phyloP scores from a whole-genome alignment of 2,888 invertebrate genomes.

The Clivina fossor region DNA sequence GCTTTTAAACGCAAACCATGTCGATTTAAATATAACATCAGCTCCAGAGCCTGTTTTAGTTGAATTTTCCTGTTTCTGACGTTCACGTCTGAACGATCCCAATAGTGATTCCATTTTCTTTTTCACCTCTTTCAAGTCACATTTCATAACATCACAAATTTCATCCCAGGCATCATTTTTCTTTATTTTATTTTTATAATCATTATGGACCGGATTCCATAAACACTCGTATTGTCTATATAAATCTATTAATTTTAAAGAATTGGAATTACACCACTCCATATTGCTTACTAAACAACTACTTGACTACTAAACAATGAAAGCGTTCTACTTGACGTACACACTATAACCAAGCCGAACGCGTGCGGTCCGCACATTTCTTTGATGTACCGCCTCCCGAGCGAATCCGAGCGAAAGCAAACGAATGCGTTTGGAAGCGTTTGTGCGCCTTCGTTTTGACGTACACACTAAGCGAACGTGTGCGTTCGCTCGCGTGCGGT shows the following conservation, averaged over 20 bases:
- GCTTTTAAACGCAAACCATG: conserved; percentile 2
- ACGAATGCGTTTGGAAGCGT: no score
- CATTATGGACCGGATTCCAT: conserved; percentile 33
- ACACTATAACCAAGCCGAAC: no score
- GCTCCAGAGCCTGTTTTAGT: background rate
- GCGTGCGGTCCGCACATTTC: no score
- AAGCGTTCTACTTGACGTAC: no score
- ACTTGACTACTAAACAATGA: no score
- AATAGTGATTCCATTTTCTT: conserved; percentile 37
- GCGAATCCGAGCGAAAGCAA: no score
- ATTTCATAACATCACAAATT: conserved; percentile 24
- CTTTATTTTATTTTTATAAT: conserved; percentile 28
- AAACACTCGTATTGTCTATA: conserved; percentile 29
- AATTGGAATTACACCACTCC: conserved; percentile 33
- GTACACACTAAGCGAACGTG: no score
- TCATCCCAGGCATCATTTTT: conserved; percentile 34
- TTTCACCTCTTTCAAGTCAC: conserved; percentile 15
- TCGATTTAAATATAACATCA: background rate
- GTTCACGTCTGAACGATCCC: conserved; percentile 37
- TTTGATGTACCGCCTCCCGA: no score
- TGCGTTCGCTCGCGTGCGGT: no score
- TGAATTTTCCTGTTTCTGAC: background rate
- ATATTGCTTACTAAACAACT: no score
- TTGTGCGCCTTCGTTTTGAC: no score
- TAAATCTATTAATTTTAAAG: conserved; percentile 30